A percentile compares a stretch with the other conserved stretches of the same genome.
phyloP scores from a whole-genome alignment of 2,797 vertebrate genomes.

The Falco concolor region DNA sequence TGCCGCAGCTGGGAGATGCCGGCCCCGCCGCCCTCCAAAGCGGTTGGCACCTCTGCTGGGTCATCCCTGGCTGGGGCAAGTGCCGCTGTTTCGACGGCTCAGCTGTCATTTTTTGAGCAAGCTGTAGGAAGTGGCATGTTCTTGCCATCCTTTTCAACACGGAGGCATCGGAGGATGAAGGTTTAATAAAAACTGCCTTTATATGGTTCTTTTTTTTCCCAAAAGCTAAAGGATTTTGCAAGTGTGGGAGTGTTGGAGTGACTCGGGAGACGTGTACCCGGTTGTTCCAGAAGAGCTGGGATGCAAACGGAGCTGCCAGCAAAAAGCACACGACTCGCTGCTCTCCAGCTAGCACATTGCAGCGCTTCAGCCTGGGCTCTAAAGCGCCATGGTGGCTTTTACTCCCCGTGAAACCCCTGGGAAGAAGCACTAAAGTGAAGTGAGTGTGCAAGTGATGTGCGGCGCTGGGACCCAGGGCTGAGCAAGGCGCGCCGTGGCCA shows the following conservation, averaged over 20 bases:
- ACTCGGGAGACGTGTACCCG: background rate
- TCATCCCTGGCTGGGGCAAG: background rate
- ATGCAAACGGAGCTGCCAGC: background rate
- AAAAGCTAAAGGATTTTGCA: slow-evolving; percentile 1
- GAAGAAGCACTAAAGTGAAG: background rate
- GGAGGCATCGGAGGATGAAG: background rate
- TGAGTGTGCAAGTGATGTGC: background rate
- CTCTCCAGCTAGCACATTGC: background rate
- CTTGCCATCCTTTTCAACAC: background rate
- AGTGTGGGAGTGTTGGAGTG: background rate
- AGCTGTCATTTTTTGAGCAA: background rate
- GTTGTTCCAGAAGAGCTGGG: background rate
- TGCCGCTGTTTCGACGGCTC: background rate
- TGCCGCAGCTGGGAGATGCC: background rate
- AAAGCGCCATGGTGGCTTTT: background rate
- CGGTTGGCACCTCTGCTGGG: rapidly evolving
- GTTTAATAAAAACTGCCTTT: slow-evolving; percentile 6
- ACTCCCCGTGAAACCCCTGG: background rate
- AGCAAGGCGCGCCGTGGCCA: rapidly evolving
- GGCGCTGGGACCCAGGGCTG: background rate
- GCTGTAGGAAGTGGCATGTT: background rate
- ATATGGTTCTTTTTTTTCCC: background rate
- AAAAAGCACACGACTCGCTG: background rate
- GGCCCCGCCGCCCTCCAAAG: background rate
- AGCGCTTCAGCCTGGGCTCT: background rate